Percentiles rank a stretch among this genome's conserved stretches.
These are phyloP conservation scores for Nipponacmea schrenckii DNA, from an alignment of 2,888 invertebrate genomes.

Conservation along the genomic window DNA sequence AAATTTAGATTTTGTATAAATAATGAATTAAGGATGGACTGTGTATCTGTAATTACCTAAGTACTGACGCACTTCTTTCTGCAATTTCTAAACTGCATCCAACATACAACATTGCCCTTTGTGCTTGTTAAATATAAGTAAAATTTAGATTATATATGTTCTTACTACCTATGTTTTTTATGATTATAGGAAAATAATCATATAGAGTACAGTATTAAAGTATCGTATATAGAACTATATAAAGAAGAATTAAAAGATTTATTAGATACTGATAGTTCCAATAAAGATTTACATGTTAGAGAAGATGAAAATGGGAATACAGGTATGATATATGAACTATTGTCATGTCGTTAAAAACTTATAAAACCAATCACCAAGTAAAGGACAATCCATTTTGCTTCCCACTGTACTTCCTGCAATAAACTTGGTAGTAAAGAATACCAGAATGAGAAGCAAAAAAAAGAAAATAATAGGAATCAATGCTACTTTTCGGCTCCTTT, in stretches of 20 bases:
- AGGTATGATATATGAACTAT: conserved; percentile 47
- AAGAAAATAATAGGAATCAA: no score
- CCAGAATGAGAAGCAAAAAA: no score
- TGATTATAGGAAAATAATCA: conserved; percentile 39
- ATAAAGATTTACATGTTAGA: conserved; percentile 65
- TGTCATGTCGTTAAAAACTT: no score
- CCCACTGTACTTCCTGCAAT: no score
- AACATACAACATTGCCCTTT: not conserved
- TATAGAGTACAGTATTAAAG: conserved; percentile 55
- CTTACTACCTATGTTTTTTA: not conserved
- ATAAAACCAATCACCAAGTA: no score
- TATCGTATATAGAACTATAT: conserved; percentile 68
- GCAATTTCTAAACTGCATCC: not conserved
- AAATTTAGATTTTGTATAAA: no score
- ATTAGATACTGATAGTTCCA: conserved; percentile 58
- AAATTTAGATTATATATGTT: not conserved
- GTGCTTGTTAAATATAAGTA: not conserved
- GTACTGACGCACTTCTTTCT: not conserved
- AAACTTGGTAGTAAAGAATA: no score
- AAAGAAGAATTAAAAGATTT: conserved; percentile 67
- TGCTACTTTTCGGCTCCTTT: no score
- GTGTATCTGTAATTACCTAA: not conserved
- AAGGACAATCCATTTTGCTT: no score
- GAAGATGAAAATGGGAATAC: conserved; percentile 68
- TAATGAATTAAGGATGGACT: no score